Evolutionary conservation across 35 echinoderm and acorn worm species (phyloP).

Genomic region (Ptychodera flava): DNA sequence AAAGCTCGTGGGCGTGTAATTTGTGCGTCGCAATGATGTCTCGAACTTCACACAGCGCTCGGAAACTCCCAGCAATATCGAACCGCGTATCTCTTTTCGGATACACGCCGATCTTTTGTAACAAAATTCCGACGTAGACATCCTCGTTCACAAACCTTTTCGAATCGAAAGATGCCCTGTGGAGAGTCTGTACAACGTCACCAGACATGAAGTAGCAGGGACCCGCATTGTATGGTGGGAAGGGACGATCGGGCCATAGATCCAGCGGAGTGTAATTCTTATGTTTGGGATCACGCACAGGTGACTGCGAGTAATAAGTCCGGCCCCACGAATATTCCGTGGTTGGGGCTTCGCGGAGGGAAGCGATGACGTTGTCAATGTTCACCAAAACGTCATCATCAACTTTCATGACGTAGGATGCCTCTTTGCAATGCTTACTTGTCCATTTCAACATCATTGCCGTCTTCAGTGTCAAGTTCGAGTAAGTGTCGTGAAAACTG

Average conservation of each 20-base stretch:
- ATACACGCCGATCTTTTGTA: background rate
- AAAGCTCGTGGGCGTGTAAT: background rate
- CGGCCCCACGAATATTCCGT: background rate
- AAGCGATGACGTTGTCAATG: background rate
- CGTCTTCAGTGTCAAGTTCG: background rate
- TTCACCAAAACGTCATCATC: background rate
- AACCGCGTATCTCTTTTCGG: background rate
- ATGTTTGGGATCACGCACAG: background rate
- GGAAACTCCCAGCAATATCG: background rate
- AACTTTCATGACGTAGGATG: background rate
- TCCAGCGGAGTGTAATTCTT: constrained; percentile 22
- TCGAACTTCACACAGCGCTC: background rate
- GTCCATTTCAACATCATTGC: background rate
- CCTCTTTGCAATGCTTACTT: background rate
- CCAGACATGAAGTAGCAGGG: constrained; percentile 20
- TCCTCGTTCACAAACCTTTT: constrained; percentile 15
- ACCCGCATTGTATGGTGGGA: constrained; percentile 26
- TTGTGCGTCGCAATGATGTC: background rate
- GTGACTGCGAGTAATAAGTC: background rate
- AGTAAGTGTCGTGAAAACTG: background rate
- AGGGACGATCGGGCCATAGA: constrained; percentile 5
- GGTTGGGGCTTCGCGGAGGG: background rate
- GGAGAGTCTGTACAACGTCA: constrained; percentile 8
- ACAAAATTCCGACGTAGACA: constrained; percentile 23
- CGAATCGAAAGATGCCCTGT: background rate